Percentiles rank a stretch among this genome's conserved stretches.
These are phyloP conservation scores for Calephelis nemesis DNA, from an alignment of 1,140 invertebrate species.

Conservation along the genomic window DNA sequence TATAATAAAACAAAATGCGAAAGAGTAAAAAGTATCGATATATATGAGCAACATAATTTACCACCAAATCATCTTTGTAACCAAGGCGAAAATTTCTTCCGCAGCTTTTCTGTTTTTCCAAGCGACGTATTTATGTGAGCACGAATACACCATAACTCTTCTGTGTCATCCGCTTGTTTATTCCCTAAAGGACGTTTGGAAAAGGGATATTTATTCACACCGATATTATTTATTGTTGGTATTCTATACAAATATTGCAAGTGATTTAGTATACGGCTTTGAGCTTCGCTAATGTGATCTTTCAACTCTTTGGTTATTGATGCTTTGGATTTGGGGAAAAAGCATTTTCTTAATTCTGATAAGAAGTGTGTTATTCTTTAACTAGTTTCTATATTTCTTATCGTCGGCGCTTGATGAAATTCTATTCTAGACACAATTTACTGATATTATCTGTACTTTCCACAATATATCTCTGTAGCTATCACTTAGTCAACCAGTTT, in stretches of 20 bases:
- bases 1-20: not conserved
- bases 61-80: conserved; percentile 10
- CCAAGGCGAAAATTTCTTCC: conserved; percentile 14
- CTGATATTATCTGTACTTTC: too few species aligned
- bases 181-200: conserved; percentile 24
- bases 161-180: conserved; percentile 24
- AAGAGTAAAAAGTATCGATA: not conserved
- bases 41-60: conserved; percentile 13
- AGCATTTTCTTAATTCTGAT: too few species aligned
- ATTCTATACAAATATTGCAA: conserved; percentile 8
- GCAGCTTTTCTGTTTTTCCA: conserved; percentile 21
- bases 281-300: conserved; percentile 7
- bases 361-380: too few species aligned
- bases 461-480: too few species aligned
- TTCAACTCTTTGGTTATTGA: conserved; percentile 5
- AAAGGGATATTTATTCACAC: conserved; percentile 22
- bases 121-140: conserved; percentile 22
- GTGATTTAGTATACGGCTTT: conserved; percentile 1
- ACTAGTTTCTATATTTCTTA: too few species aligned
- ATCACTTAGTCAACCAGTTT: too few species aligned
- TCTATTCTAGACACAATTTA: too few species aligned
- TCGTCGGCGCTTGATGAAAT: too few species aligned
- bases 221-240: conserved; percentile 19
- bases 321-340: not conserved
- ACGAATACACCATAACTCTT: conserved; percentile 22